A percentile compares a stretch with the other conserved stretches of the same genome.
Conservation (phyloP, 2,888 invertebrate genomes). For the Rhamphomyia laevipes region DNA sequence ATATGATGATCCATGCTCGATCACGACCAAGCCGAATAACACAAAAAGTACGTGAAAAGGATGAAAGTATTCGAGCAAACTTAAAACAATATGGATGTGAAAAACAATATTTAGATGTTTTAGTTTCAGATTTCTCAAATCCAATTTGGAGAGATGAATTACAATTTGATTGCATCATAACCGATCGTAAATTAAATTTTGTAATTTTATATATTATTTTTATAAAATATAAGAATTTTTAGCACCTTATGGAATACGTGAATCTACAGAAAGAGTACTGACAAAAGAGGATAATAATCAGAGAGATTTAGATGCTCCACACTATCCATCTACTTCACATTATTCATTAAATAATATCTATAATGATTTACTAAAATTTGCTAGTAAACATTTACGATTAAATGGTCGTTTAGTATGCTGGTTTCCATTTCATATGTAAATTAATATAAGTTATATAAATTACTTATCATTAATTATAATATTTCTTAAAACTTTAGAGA, state of each 20-base stretch:
- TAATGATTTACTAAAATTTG: constrained; percentile 71
- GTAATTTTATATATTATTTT: neutral
- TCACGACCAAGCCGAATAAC: constrained; percentile 68
- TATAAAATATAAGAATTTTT: constrained; percentile 8
- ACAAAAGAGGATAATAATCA: constrained; percentile 40
- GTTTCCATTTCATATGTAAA: constrained; percentile 78
- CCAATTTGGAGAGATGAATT: constrained; percentile 61
- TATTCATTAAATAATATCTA: constrained; percentile 77
- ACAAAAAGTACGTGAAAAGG: constrained; percentile 63
- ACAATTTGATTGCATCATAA: constrained; percentile 82
- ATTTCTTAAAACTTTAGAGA: constrained; percentile 40
- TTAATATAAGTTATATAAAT: constrained; percentile 1
- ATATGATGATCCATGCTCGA: constrained; percentile 80
- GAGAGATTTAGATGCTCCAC: constrained; percentile 53
- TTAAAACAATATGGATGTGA: constrained; percentile 76
- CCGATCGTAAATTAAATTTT: constrained; percentile 72
- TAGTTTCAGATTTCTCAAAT: constrained; percentile 85
- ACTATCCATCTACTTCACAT: constrained; percentile 73
- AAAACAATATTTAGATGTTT: constrained; percentile 67
- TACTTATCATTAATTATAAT: constrained; percentile 17
- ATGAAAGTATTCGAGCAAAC: constrained; percentile 82
- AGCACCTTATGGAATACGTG: constrained; percentile 98
- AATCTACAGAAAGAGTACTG: constrained; percentile 68
- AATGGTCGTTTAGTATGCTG: constrained; percentile 85
- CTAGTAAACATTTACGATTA: constrained; percentile 60